Conservation (phyloP, 2,888 invertebrate genomes). For the Oxycera nigricornis region DNA sequence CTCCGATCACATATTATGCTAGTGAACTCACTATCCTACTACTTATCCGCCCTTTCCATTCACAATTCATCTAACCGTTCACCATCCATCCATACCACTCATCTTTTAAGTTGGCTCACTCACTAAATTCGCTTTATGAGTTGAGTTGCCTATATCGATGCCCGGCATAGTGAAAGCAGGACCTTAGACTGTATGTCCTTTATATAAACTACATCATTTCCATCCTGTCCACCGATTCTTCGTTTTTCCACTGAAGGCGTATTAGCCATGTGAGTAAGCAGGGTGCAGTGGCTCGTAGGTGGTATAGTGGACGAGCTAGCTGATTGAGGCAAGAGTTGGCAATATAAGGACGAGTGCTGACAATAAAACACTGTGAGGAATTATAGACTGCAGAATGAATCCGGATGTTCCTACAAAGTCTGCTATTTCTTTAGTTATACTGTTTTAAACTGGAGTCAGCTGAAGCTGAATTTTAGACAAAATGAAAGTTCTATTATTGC, state of each 20-base stretch:
- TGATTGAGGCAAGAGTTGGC: background rate
- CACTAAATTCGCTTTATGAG: conserved; percentile 10
- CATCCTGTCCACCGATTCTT: conserved; percentile 28
- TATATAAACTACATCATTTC: conserved; percentile 27
- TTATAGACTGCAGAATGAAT: too few species aligned
- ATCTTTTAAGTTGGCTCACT: background rate
- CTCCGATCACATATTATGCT: background rate
- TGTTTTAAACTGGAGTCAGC: too few species aligned
- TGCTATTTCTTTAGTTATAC: too few species aligned
- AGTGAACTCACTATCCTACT: background rate
- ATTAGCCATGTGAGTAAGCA: background rate
- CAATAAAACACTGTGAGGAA: too few species aligned
- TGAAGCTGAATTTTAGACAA: too few species aligned
- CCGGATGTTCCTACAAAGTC: too few species aligned
- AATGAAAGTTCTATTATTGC: too few species aligned
- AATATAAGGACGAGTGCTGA: too few species aligned
- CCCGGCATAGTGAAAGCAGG: conserved; percentile 12
- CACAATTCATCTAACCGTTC: background rate
- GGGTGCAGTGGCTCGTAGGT: background rate
- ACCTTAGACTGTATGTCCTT: background rate
- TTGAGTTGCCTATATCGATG: conserved; percentile 16
- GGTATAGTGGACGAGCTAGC: background rate
- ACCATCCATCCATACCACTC: background rate
- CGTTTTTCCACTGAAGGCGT: conserved; percentile 1
- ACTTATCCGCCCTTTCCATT: background rate